These are phyloP conservation scores for Ennomos erosarius DNA, from an alignment of 2,888 invertebrate species.

Conservation along the genomic window DNA sequence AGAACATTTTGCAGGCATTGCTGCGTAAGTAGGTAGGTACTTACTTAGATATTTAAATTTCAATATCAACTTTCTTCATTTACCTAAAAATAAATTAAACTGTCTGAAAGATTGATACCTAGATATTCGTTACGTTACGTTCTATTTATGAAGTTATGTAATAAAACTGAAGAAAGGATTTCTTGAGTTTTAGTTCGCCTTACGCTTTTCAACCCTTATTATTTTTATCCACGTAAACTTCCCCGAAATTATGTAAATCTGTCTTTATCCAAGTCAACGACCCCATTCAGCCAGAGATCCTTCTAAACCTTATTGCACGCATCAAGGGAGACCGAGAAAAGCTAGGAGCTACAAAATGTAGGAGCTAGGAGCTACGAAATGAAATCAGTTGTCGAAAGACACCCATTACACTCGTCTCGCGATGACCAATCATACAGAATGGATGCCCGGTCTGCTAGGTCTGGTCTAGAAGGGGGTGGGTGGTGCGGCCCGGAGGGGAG, in stretches of 20 bases:
- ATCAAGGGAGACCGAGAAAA: neutral
- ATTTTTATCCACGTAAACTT: constrained; percentile 32
- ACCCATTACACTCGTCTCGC: constrained; percentile 29
- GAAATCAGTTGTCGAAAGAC: constrained; percentile 30
- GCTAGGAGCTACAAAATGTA: neutral
- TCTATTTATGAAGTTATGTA: neutral
- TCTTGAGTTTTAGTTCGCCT: constrained; percentile 8
- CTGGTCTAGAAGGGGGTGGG: constrained; percentile 52
- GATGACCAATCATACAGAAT: constrained; percentile 44
- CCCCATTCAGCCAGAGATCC: constrained; percentile 9
- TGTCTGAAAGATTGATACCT: neutral
- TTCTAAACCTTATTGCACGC: constrained; percentile 13
- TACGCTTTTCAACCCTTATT: constrained; percentile 29
- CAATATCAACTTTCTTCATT: no score
- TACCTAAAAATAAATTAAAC: neutral
- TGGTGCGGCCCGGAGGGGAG: constrained; percentile 50
- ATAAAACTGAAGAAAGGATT: neutral
- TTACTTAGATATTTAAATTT: no score
- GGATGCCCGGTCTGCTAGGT: constrained; percentile 47
- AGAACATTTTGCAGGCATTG: no score
- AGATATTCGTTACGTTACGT: no score
- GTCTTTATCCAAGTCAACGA: constrained; percentile 29
- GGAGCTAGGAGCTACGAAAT: constrained; percentile 8
- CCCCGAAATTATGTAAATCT: constrained; percentile 30
- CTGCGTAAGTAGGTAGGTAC: no score